phyloP scores from a whole-genome alignment of 2,888 invertebrate genomes.

The Agonopterix alstromeriana region DNA sequence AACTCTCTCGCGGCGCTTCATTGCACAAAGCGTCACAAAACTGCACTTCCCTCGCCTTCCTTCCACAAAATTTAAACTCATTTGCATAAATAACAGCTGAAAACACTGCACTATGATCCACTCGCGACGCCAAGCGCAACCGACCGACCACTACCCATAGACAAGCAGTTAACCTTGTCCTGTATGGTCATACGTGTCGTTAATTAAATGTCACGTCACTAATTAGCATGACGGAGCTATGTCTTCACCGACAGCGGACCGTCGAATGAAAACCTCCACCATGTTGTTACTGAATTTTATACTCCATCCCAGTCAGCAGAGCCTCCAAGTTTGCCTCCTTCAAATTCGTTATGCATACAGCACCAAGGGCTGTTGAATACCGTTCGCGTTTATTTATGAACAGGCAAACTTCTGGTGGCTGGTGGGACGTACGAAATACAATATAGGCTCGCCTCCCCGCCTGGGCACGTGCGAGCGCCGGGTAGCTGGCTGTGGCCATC shows the following conservation, averaged over 20 bases:
- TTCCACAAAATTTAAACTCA: slow-evolving; percentile 31
- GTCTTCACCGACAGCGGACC: slow-evolving; percentile 70
- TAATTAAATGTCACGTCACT: slow-evolving; percentile 36
- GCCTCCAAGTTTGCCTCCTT: slow-evolving; percentile 78
- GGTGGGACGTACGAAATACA: slow-evolving; percentile 69
- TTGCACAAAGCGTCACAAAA: slow-evolving; percentile 33
- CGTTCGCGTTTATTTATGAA: slow-evolving; percentile 79
- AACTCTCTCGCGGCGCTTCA: slow-evolving; percentile 21
- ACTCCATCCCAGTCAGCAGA: slow-evolving; percentile 76
- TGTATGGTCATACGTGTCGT: background rate
- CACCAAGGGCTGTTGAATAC: slow-evolving; percentile 79
- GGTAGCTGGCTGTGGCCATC: slow-evolving; percentile 15
- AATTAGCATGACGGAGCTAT: slow-evolving; percentile 70
- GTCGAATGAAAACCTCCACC: slow-evolving; percentile 75
- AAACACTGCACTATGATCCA: slow-evolving; percentile 13
- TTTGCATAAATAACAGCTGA: slow-evolving; percentile 33
- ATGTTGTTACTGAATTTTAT: slow-evolving; percentile 78
- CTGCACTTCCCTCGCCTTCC: slow-evolving; percentile 26
- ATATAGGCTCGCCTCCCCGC: slow-evolving; percentile 60
- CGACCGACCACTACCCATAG: background rate
- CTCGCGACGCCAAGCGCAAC: slow-evolving; percentile 1
- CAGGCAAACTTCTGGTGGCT: slow-evolving; percentile 77
- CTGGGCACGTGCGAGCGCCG: slow-evolving; percentile 13
- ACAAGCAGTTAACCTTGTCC: background rate
- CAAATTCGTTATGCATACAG: slow-evolving; percentile 79